Evolutionary conservation across 2,888 invertebrate genomes (phyloP), one percentile per base, ranked within the genome.

Genomic region (Amphipyra tragopoginis): DNA sequence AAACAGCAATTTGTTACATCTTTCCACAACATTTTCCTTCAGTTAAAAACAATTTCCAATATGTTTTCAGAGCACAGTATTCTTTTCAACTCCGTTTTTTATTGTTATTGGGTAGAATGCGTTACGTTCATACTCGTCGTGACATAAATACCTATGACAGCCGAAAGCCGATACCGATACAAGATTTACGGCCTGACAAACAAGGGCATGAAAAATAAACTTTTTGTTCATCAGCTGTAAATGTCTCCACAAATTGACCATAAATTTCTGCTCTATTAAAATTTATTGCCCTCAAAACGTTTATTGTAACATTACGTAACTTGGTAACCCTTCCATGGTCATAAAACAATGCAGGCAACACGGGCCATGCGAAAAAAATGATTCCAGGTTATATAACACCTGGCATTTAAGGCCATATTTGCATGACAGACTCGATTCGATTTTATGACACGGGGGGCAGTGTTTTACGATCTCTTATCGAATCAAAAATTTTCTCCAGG

Each of bases 221-320:
- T 82, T 90, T 92, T 90, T 87, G 87, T 89, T 91, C 89, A 88
- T 90, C 89, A 89, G 87, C 88, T 90, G 89, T 93, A 93, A 93
- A 92, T 89, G 91, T 93, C 92, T 79, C 89, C 87, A 87, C 90
- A 90, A 92, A 92, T 88, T 85, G 91, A 83, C 83, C 84, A 89
- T 94, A 93, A 93, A 93, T 90, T 91, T 91, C 86, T 89, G 87
- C 87, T 89, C 91, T 92, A 93, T 93, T 92, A 92, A 92, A 93
- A 92, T 91, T 91, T 91, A 92, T 90, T 87, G 80, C 83, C 85
- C 86, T 87, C 87, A 87, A 91, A 91, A 87, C 87, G 88, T 91
- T 93, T 91, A 91, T 90, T 88, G 89, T 90, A 85, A 86, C 83
- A 87, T 92, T 91, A 89, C 91, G 91, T 92, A 91, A 91, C 88